Conservation (phyloP, 2,113 vertebrate genomes). For the Cheilinus undulatus region DNA sequence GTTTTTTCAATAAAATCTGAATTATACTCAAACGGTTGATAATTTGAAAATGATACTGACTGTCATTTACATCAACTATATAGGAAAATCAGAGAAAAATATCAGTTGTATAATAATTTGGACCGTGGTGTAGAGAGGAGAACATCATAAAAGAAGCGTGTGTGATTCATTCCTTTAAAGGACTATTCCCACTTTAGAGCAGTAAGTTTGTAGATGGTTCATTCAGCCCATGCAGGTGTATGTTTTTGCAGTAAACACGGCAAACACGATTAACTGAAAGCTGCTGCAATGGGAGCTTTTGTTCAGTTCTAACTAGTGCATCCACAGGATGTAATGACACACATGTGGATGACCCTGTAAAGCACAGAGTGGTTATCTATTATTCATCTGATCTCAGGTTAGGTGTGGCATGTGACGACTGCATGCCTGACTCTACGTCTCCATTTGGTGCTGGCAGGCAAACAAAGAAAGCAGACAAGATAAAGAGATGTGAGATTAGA, state of each 20-base stretch:
- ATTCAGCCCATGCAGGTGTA: background rate
- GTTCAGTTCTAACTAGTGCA: constrained; percentile 2
- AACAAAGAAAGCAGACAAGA: constrained; percentile 22
- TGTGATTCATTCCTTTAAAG: too few species aligned
- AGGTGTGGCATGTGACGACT: constrained; percentile 50
- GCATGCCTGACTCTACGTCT: constrained; percentile 20
- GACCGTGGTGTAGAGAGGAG: too few species aligned
- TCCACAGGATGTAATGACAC: constrained; percentile 36
- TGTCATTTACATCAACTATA: too few species aligned
- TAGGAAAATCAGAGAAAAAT: too few species aligned
- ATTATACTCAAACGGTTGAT: too few species aligned
- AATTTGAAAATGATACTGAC: too few species aligned
- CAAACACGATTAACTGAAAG: background rate
- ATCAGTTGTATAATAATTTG: too few species aligned
- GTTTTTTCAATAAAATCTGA: too few species aligned
- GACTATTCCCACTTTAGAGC: too few species aligned
- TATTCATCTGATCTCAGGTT: constrained; percentile 70
- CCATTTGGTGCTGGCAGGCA: constrained; percentile 6
- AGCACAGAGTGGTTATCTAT: constrained; percentile 55
- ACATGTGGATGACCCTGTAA: constrained; percentile 37
- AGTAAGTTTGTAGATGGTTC: background rate
- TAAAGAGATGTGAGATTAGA: background rate
- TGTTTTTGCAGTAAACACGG: background rate
- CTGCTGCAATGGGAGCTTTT: background rate
- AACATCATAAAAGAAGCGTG: too few species aligned